Evolutionary conservation across 1,140 invertebrate genomes (phyloP).

Genomic region (Cheumatopsyche charites): DNA sequence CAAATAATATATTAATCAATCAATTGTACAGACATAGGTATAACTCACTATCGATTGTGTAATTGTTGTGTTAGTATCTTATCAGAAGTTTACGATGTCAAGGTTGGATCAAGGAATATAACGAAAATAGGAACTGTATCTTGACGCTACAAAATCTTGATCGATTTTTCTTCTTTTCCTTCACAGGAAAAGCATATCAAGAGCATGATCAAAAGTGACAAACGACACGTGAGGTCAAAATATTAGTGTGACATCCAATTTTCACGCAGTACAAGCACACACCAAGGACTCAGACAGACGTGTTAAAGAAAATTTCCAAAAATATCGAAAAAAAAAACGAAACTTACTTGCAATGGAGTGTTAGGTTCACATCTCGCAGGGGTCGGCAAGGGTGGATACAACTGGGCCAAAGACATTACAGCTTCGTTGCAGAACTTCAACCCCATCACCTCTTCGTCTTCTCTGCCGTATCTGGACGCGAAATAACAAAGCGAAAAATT

Average conservation of each 20-base stretch:
- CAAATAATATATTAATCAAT: no score
- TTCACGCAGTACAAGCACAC: no score
- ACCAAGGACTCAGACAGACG: no score
- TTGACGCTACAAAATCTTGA: not conserved
- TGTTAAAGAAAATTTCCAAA: no score
- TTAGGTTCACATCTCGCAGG: slow-evolving; percentile 63
- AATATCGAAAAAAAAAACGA: not conserved
- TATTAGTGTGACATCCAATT: no score
- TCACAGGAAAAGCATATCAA: no score
- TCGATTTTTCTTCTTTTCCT: no score
- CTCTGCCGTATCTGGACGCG: slow-evolving; percentile 76
- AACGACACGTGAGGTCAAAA: no score
- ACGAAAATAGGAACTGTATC: not conserved
- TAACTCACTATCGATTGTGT: no score
- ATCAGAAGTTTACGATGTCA: not conserved
- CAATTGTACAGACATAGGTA: no score
- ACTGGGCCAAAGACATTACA: slow-evolving; percentile 82
- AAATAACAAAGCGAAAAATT: not conserved
- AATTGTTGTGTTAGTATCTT: not conserved
- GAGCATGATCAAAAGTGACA: no score
- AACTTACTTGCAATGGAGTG: slow-evolving; percentile 76
- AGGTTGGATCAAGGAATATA: not conserved
- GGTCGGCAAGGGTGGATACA: slow-evolving; percentile 69
- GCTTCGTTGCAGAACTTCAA: slow-evolving; percentile 91
- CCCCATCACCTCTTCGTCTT: slow-evolving; percentile 93